Evolutionary conservation across 2,113 vertebrate species (phyloP).

Genomic region (Speoplatyrhinus poulsoni): DNA sequence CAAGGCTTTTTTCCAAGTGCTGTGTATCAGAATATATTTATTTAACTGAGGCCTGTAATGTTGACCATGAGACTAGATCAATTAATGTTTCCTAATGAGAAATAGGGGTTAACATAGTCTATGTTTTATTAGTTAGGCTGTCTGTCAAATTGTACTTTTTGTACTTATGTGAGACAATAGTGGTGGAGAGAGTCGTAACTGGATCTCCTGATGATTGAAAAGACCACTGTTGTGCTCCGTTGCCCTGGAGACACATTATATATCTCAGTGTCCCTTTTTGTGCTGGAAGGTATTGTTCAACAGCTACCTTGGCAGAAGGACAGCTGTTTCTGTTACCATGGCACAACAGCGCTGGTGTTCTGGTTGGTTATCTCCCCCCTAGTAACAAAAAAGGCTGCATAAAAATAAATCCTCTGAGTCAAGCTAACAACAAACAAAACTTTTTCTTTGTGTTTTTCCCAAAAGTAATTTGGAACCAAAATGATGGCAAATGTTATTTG

Average conservation of each 20-base stretch:
- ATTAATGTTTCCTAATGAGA: neutral
- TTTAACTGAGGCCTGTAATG: constrained; percentile 4
- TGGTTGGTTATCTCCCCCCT: constrained; percentile 17
- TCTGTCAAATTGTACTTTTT: neutral
- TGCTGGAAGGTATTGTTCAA: constrained; percentile 19
- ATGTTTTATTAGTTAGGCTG: neutral
- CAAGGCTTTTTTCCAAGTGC: constrained; percentile 30
- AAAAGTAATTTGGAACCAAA: neutral
- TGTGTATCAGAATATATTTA: constrained; percentile 25
- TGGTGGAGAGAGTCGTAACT: constrained; percentile 36
- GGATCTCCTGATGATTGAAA: constrained; percentile 31
- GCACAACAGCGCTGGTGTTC: constrained; percentile 17
- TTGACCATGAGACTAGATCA: neutral
- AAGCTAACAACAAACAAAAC: no score
- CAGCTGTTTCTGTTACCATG: constrained; percentile 30
- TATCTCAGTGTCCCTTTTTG: constrained; percentile 8
- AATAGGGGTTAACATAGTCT: neutral
- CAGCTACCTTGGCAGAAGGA: neutral
- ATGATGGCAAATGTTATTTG: no score
- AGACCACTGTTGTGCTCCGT: constrained; percentile 40
- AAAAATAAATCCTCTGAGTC: neutral
- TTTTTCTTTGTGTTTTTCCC: neutral
- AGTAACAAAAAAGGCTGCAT: constrained; percentile 11
- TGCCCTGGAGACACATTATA: constrained; percentile 40
- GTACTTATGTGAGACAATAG: neutral